Conservation (phyloP, 1,140 invertebrate species). For the Bombus soroeensis region DNA sequence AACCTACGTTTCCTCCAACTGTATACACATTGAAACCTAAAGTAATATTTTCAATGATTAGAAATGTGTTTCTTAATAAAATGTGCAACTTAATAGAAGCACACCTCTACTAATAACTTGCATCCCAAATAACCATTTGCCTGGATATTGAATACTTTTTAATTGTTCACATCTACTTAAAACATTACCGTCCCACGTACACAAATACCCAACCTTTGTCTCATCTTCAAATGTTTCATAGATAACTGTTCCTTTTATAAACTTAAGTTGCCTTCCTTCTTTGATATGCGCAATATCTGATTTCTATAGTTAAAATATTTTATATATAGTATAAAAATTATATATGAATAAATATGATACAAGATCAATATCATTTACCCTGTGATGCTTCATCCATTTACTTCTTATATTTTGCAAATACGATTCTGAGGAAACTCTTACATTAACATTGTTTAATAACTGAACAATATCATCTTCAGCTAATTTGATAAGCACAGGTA, state of each 20-base stretch:
- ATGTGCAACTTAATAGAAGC: not conserved
- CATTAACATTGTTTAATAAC: conserved; percentile 65
- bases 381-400: conserved; percentile 36
- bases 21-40: conserved; percentile 71
- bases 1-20: conserved; percentile 66
- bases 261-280: not conserved
- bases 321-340: not conserved
- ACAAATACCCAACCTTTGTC: conserved; percentile 39
- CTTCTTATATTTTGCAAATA: not conserved
- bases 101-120: conserved; percentile 66
- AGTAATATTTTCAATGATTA: conserved; percentile 11
- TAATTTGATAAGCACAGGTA: conserved; percentile 36
- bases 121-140: conserved; percentile 53
- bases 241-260: conserved; percentile 40
- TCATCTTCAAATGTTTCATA: not conserved
- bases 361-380: conserved; percentile 27
- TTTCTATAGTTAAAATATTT: not conserved
- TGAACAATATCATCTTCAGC: conserved; percentile 46
- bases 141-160: conserved; percentile 25
- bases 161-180: conserved; percentile 56
- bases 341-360: not conserved
- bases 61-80: not conserved
- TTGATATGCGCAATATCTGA: not conserved
- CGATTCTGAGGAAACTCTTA: conserved; percentile 5
- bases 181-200: conserved; percentile 57